Conservation (phyloP, 2,113 vertebrate genomes). For the Nannospalax galili region DNA sequence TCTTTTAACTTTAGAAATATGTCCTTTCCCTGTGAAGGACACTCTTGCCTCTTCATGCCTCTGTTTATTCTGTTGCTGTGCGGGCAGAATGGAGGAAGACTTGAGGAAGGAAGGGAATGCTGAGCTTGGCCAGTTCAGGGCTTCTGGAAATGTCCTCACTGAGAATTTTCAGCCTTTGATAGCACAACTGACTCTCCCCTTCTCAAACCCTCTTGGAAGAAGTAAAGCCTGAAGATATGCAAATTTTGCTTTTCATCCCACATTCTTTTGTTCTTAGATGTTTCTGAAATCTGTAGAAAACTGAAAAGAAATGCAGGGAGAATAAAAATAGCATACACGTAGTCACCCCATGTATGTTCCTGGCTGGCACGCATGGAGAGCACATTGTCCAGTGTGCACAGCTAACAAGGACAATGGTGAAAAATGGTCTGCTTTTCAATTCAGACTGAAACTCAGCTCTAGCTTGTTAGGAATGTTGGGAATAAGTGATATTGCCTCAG, state of each 20-base stretch:
- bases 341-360: too few species aligned
- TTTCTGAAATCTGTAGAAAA: neutral
- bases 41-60: neutral
- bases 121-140: neutral
- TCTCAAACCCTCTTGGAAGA: neutral
- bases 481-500: neutral
- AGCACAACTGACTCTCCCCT: neutral
- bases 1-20: neutral
- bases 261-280: neutral
- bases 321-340: neutral
- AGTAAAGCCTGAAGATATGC: neutral
- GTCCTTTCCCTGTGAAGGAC: neutral
- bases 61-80: neutral
- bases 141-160: neutral
- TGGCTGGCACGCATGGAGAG: neutral
- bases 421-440: neutral
- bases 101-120: neutral
- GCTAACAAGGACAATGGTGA: neutral
- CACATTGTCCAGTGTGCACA: neutral
- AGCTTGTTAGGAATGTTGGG: neutral
- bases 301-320: neutral
- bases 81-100: neutral
- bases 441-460: constrained; percentile 4
- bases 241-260: neutral
- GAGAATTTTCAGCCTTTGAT: neutral